These are phyloP conservation scores for Alouatta palliata DNA, from an alignment of 2,113 vertebrate species.

Conservation along the genomic window DNA sequence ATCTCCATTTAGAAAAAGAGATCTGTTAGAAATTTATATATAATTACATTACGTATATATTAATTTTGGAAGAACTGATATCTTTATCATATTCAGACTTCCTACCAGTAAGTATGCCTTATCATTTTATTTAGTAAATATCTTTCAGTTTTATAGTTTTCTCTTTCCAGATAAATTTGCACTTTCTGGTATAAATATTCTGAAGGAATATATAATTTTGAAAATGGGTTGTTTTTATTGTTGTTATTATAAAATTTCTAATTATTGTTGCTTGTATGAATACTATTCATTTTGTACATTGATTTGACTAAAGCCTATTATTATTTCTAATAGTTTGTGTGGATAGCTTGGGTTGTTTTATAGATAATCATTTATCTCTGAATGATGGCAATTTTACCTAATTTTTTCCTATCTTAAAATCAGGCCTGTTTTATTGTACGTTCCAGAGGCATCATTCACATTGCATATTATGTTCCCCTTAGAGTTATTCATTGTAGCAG, in stretches of 20 bases:
- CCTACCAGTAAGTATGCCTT: background rate
- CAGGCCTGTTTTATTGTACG: background rate
- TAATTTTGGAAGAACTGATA: background rate
- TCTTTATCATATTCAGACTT: background rate
- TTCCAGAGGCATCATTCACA: background rate
- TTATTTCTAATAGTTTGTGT: background rate
- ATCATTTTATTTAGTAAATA: background rate
- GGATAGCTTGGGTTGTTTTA: background rate
- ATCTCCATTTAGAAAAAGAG: background rate
- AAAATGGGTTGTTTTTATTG: background rate
- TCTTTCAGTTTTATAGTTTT: background rate
- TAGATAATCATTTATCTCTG: background rate
- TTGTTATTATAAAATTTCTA: background rate
- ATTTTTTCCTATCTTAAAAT: background rate
- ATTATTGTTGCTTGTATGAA: background rate
- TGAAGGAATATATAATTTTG: background rate
- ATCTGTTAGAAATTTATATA: background rate
- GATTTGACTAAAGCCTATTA: slow-evolving; percentile 30
- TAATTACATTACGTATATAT: background rate
- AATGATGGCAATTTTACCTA: background rate
- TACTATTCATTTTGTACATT: background rate
- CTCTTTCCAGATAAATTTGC: background rate
- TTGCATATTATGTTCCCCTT: background rate
- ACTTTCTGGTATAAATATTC: background rate
- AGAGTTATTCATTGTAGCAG: background rate